These are phyloP conservation scores for Apamea monoglypha DNA, from an alignment of 2,888 invertebrate species.

Conservation along the genomic window DNA sequence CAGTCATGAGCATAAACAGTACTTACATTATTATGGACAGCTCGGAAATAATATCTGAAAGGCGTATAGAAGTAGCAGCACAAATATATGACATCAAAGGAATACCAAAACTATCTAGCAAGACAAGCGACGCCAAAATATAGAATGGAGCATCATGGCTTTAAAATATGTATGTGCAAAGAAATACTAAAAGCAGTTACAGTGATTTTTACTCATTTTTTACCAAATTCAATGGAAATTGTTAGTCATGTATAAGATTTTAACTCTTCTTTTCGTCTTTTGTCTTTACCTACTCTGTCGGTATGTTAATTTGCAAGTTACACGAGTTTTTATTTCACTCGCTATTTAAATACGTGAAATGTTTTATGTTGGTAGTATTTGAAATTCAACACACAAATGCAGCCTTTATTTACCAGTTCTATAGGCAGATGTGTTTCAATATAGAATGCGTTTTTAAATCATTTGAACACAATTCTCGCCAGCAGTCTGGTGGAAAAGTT, in stretches of 20 bases:
- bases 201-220: not conserved
- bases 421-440: not conserved
- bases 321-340: not conserved
- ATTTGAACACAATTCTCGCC: not conserved
- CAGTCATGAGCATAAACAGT: too few species aligned
- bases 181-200: not conserved
- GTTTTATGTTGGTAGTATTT: constrained; percentile 4
- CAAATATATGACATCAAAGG: too few species aligned
- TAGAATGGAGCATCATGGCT: too few species aligned
- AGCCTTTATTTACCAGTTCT: constrained; percentile 19
- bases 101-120: too few species aligned
- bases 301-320: not conserved
- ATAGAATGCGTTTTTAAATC: constrained; percentile 21
- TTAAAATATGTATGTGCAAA: too few species aligned
- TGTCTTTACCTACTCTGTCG: not conserved
- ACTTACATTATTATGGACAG: too few species aligned
- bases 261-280: not conserved
- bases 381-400: constrained; percentile 22
- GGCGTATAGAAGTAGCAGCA: too few species aligned
- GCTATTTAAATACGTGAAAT: not conserved
- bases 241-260: not conserved
- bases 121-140: too few species aligned
- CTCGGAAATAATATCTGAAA: too few species aligned
- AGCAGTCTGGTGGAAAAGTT: not conserved
- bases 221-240: too few species aligned